Percentiles rank a stretch among this genome's conserved stretches.
Evolutionary conservation across 1,140 invertebrate genomes (phyloP).

Genomic region (Homarus americanus): DNA sequence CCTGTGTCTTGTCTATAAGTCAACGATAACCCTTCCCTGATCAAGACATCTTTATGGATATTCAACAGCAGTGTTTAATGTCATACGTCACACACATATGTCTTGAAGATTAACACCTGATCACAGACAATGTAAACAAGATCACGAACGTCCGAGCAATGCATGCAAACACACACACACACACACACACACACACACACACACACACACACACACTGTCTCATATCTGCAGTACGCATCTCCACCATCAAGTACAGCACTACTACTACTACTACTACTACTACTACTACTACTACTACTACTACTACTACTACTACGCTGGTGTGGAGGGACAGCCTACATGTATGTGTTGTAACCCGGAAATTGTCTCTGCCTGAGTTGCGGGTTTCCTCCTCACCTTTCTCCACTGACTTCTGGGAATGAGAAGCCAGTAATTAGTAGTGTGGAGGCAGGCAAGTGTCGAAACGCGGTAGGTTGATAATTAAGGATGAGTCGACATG

Average conservation of each 20-base stretch:
- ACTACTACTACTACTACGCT: not conserved
- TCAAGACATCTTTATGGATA: too few relatives aligned
- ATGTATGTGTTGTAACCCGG: not conserved
- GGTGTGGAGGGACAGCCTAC: too few relatives aligned
- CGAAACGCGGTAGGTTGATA: not conserved
- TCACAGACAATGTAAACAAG: too few relatives aligned
- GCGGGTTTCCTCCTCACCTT: slow-evolving; percentile 3
- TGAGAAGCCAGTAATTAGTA: not conserved
- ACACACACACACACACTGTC: not conserved
- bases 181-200: not conserved
- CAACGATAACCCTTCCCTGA: too few relatives aligned
- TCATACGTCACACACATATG: not conserved
- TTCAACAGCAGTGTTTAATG: too few relatives aligned
- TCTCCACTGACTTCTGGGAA: not conserved
- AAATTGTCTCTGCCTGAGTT: not conserved
- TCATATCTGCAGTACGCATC: too few relatives aligned
- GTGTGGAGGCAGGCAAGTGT: not conserved
- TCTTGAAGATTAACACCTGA: too few relatives aligned
- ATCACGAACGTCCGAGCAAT: too few relatives aligned
- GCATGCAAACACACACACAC: not conserved
- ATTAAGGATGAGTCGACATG: not conserved
- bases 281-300: not conserved
- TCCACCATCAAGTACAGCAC: too few relatives aligned
- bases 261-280: too few relatives aligned
- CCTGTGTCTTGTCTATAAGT: too few relatives aligned